These are phyloP conservation scores for Elephantulus edwardii DNA, from an alignment of 2,113 vertebrate genomes.

Conservation along the genomic window DNA sequence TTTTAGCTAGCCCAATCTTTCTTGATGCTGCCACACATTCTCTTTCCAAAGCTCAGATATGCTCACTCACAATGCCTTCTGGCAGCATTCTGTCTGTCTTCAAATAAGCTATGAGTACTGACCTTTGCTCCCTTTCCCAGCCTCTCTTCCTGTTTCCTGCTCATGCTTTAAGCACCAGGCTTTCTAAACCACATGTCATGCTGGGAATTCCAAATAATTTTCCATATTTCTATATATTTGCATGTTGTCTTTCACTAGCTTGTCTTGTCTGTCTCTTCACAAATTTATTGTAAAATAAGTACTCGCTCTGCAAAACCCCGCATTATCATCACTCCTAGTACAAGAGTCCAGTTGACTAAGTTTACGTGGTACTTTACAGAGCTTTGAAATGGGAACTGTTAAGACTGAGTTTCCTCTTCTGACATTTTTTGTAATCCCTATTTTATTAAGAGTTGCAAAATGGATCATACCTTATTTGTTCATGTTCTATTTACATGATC, in stretches of 20 bases:
- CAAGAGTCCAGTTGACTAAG: neutral
- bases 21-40: neutral
- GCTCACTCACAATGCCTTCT: neutral
- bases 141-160: neutral
- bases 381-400: neutral
- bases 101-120: neutral
- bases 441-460: neutral
- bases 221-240: neutral
- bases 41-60: neutral
- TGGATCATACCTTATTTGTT: neutral
- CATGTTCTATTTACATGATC: neutral
- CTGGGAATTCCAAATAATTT: neutral
- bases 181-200: neutral
- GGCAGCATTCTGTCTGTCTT: neutral
- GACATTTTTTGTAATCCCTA: neutral
- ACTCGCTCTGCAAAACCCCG: neutral
- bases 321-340: accelerated
- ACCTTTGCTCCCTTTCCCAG: neutral
- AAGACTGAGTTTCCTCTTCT: neutral
- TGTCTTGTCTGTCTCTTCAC: neutral
- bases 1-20: neutral
- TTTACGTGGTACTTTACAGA: neutral
- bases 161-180: neutral
- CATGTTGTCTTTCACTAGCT: neutral
- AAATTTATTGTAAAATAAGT: neutral